Conservation (phyloP, 2,888 invertebrate species). For the Adela reaumurella region DNA sequence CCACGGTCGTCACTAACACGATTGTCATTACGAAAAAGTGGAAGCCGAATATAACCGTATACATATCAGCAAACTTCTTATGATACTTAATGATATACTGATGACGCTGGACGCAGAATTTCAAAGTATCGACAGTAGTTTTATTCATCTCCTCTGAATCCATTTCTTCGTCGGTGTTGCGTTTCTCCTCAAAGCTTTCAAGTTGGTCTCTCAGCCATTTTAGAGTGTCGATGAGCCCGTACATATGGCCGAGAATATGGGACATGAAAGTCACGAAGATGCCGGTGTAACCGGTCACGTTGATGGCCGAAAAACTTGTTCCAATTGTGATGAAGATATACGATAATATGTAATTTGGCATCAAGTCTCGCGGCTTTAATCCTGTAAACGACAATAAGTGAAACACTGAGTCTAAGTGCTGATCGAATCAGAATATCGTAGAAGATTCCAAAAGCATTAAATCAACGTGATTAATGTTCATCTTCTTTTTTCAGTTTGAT, state of each 20-base stretch:
- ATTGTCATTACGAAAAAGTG: conserved; percentile 30
- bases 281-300: conserved; percentile 31
- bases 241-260: conserved; percentile 29
- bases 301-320: conserved; percentile 27
- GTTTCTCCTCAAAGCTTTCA: conserved; percentile 11
- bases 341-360: conserved; percentile 25
- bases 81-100: conserved; percentile 26
- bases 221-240: conserved; percentile 24
- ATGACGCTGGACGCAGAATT: conserved; percentile 27
- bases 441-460: no score
- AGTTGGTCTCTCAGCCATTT: conserved; percentile 15
- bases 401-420: no score
- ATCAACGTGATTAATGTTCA: no score
- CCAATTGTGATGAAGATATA: conserved; percentile 21
- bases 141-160: conserved; percentile 5
- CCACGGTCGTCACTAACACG: conserved; percentile 28
- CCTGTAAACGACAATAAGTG: conserved; percentile 26
- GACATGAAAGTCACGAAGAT: conserved; percentile 25
- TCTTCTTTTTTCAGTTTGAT: no score
- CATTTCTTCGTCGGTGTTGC: conserved; percentile 4
- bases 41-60: conserved; percentile 24
- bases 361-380: conserved; percentile 24
- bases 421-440: no score
- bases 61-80: conserved; percentile 20
- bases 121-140: conserved; percentile 18